phyloP scores from a whole-genome alignment of 35 echinoderm and acorn worm species.

The Chiridota heheva region DNA sequence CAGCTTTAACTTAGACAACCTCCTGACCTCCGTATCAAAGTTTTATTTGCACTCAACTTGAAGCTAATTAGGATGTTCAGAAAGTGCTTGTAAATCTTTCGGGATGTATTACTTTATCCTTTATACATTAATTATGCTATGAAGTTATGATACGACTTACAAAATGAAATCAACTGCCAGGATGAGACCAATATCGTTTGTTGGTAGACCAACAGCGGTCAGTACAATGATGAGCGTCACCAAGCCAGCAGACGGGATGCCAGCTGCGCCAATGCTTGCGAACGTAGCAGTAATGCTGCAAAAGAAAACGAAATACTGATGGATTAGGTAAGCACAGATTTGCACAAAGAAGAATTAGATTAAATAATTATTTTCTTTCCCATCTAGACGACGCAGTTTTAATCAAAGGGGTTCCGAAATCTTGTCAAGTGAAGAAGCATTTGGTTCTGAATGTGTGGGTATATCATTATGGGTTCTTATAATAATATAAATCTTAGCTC shows the following conservation, averaged over 20 bases:
- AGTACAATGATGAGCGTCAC: conserved; percentile 92
- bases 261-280: conserved; percentile 94
- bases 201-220: conserved; percentile 88
- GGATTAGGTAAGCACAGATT: background rate
- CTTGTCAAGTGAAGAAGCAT: background rate
- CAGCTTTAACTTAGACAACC: too few relatives aligned
- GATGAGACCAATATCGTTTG: conserved; percentile 81
- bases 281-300: conserved; percentile 88
- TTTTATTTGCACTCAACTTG: too few relatives aligned
- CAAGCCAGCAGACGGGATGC: conserved; percentile 89
- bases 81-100: too few relatives aligned
- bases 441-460: too few relatives aligned
- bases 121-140: too few relatives aligned
- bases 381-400: background rate
- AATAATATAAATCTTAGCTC: too few relatives aligned
- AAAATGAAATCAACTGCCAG: conserved; percentile 89
- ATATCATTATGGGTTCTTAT: too few relatives aligned
- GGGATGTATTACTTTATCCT: too few relatives aligned
- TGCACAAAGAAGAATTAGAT: too few relatives aligned
- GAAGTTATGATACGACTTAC: too few relatives aligned
- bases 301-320: background rate
- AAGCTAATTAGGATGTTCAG: too few relatives aligned
- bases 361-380: background rate
- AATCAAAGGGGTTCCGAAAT: background rate
- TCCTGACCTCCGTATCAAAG: too few relatives aligned